Evolutionary conservation across 2,113 vertebrate species (phyloP).

Genomic region (human): GRCh38 chr2:180283501-180284000

Average conservation of each 20-base stretch:
- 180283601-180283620: background rate
- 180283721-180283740: background rate
- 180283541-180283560: background rate
- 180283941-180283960: background rate
- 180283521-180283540: background rate
- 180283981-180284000: background rate
- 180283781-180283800: background rate
- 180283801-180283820: background rate
- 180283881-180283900: background rate
- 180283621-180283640: background rate
- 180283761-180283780: background rate
- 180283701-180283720: background rate
- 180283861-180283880: background rate
- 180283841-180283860: background rate
- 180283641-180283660: background rate
- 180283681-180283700: background rate
- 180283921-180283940: background rate
- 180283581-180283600: background rate
- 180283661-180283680: background rate
- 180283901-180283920: background rate
- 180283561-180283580: background rate
- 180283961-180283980: background rate
- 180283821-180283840: background rate
- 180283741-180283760: background rate
- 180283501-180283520: background rate